These are phyloP conservation scores for Aegithalos caudatus DNA, from an alignment of 2,113 vertebrate species.

Conservation along the genomic window DNA sequence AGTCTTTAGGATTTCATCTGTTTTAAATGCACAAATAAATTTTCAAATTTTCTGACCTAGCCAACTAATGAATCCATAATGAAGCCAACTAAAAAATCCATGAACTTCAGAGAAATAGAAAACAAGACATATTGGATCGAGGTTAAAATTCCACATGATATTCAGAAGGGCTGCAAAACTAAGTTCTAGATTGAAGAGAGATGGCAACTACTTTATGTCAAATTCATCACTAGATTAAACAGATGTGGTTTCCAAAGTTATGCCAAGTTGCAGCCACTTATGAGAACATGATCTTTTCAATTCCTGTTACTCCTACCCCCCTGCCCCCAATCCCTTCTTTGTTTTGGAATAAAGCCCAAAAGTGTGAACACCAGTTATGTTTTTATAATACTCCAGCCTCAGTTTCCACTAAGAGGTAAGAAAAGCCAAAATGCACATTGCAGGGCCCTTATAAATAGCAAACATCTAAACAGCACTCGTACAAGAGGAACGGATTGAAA, in stretches of 20 bases:
- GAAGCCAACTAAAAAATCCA: too few relatives aligned
- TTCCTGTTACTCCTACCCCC: background rate
- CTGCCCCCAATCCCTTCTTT: background rate
- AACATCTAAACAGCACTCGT: background rate
- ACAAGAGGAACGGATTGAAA: background rate
- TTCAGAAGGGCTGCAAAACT: background rate
- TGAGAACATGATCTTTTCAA: conserved; percentile 9
- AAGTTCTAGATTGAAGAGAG: background rate
- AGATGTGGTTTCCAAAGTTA: background rate
- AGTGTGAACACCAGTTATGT: background rate
- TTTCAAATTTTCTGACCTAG: background rate
- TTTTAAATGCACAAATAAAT: background rate
- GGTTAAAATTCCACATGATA: background rate
- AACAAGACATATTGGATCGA: background rate
- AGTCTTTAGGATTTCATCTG: background rate
- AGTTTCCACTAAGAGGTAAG: background rate
- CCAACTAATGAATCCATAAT: background rate
- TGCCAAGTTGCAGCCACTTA: background rate
- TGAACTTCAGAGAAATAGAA: background rate
- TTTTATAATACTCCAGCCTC: background rate
- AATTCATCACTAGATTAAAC: background rate
- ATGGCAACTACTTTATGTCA: background rate
- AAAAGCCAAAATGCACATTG: background rate
- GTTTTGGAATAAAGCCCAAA: background rate
- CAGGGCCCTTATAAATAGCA: background rate